Percentiles rank a stretch among this genome's conserved stretches.
Conservation (phyloP, 2,797 vertebrate species). For the Okamejei kenojei region DNA sequence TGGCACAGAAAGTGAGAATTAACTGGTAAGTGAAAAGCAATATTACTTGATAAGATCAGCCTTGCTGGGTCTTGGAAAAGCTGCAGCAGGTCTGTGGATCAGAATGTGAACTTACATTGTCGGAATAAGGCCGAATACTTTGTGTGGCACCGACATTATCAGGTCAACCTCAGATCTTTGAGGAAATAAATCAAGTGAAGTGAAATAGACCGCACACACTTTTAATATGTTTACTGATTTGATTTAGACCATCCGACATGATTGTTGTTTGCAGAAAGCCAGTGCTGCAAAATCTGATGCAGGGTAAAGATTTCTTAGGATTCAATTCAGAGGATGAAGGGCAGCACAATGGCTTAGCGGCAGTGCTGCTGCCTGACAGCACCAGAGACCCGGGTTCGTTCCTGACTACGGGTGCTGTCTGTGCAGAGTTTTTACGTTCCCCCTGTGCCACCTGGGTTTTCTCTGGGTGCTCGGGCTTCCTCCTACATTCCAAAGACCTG, state of each 20-base stretch:
- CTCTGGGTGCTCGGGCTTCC: too few species aligned
- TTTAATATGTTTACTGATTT: background rate
- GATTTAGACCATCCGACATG: background rate
- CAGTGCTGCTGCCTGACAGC: too few species aligned
- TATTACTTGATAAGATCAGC: slow-evolving; percentile 8
- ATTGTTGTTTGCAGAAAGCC: background rate
- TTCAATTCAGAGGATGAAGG: background rate
- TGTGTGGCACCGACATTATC: background rate
- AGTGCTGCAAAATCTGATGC: background rate
- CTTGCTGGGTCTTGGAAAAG: background rate
- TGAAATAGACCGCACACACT: background rate
- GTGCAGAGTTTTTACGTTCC: too few species aligned
- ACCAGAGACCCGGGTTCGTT: too few species aligned
- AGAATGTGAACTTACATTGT: background rate
- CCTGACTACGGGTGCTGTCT: too few species aligned
- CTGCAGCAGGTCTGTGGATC: background rate
- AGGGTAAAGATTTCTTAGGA: background rate
- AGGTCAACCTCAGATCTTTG: background rate
- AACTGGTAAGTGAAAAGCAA: slow-evolving; percentile 21
- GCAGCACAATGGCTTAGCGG: too few species aligned
- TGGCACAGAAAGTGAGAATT: background rate
- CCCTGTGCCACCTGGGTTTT: too few species aligned
- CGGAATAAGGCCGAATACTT: background rate
- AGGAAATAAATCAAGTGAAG: background rate
- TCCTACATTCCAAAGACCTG: too few species aligned